phyloP scores from a whole-genome alignment of 1,140 invertebrate genomes.

The Plodia interpunctella region DNA sequence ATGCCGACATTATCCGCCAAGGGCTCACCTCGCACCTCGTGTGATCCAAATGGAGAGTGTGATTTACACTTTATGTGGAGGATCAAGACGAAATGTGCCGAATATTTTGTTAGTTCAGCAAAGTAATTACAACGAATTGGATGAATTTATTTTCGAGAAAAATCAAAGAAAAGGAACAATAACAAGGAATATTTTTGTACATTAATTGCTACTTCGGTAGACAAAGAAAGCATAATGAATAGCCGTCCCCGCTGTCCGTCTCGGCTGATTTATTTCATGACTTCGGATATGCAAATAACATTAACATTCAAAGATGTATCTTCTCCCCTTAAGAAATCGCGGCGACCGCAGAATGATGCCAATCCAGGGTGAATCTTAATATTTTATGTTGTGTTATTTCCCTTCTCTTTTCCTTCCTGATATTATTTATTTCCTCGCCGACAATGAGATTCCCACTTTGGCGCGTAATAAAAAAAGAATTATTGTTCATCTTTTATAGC shows the following conservation, averaged over 20 bases:
- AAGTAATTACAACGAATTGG: slow-evolving; percentile 9
- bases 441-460: slow-evolving; percentile 76
- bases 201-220: slow-evolving; percentile 63
- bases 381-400: slow-evolving; percentile 77
- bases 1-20: slow-evolving; percentile 61
- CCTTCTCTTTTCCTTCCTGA: slow-evolving; percentile 70
- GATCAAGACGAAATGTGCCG: slow-evolving; percentile 30
- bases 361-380: slow-evolving; percentile 74
- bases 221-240: slow-evolving; percentile 69
- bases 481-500: slow-evolving; percentile 75
- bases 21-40: slow-evolving; percentile 43
- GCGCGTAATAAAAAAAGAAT: slow-evolving; percentile 75
- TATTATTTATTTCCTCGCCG: slow-evolving; percentile 73
- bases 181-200: slow-evolving; percentile 35
- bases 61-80: slow-evolving; percentile 53
- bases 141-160: slow-evolving; percentile 13
- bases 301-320: slow-evolving; percentile 72
- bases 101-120: slow-evolving; percentile 15
- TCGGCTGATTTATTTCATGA: slow-evolving; percentile 76
- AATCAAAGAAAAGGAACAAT: slow-evolving; percentile 20
- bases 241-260: slow-evolving; percentile 65
- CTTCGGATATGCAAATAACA: slow-evolving; percentile 76
- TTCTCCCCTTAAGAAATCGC: slow-evolving; percentile 59
- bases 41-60: slow-evolving; percentile 47
- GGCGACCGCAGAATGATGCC: slow-evolving; percentile 70